A percentile compares a stretch with the other conserved stretches of the same genome.
Conservation (phyloP, 2,888 invertebrate genomes). For the Drosophila stalkeri region DNA sequence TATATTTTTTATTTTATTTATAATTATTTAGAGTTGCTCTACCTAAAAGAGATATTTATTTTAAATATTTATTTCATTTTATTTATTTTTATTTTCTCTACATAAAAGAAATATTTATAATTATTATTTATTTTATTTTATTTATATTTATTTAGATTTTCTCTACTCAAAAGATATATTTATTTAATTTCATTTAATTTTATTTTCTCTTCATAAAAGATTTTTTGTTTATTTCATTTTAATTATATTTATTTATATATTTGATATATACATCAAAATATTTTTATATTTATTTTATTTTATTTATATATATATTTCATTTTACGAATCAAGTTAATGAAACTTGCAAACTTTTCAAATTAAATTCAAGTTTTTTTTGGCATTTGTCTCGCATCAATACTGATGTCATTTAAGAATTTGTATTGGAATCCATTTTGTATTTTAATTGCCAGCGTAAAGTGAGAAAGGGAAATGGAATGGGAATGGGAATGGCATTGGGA, state of each 20-base stretch:
- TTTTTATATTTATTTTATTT: background rate
- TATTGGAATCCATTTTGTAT: constrained; percentile 17
- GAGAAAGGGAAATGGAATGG: background rate
- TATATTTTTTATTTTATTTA: background rate
- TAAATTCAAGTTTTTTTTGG: constrained; percentile 3
- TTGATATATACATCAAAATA: too few species aligned
- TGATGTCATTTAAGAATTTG: constrained; percentile 24
- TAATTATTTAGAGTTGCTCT: too few species aligned
- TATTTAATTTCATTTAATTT: background rate
- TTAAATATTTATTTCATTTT: too few species aligned
- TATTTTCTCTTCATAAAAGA: too few species aligned
- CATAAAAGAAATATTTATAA: too few species aligned
- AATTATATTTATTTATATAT: background rate
- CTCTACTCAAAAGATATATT: background rate
- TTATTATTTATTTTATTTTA: background rate
- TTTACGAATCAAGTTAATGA: background rate
- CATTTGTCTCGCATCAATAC: constrained; percentile 8
- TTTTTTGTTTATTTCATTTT: background rate
- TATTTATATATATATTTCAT: background rate
- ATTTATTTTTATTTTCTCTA: too few species aligned
- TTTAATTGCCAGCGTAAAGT: constrained; percentile 22
- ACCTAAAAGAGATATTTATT: too few species aligned
- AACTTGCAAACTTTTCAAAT: constrained; percentile 9
- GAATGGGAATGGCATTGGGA: background rate
- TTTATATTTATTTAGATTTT: too few species aligned